Evolutionary conservation across 2,113 vertebrate genomes (phyloP).

Genomic region (Eptesicus fuscus): DNA sequence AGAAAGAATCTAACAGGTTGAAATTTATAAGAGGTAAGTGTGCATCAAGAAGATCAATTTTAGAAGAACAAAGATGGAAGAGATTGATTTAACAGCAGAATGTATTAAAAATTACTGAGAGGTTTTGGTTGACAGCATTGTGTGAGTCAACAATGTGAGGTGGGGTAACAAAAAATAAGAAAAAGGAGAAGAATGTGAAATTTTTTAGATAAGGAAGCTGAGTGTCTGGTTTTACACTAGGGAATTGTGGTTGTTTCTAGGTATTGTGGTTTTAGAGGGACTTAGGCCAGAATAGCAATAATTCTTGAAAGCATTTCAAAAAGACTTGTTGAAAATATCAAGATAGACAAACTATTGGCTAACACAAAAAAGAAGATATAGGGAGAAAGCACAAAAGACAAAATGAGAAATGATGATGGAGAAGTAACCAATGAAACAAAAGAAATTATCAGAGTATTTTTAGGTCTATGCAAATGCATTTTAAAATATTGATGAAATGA

Average conservation of each 20-base stretch:
- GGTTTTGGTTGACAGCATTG: neutral
- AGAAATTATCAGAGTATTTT: neutral
- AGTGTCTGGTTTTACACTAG: neutral
- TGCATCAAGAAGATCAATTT: neutral
- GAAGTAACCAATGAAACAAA: neutral
- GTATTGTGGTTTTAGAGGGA: neutral
- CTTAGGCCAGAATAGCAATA: neutral
- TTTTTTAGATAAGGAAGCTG: neutral
- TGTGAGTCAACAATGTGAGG: neutral
- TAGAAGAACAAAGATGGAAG: neutral
- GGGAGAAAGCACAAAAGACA: neutral
- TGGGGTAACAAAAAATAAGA: neutral
- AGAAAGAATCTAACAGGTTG: neutral
- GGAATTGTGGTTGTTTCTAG: neutral
- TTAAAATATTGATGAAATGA: slow-evolving; percentile 1
- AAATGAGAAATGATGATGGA: neutral
- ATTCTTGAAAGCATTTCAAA: slow-evolving; percentile 16
- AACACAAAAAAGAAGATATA: neutral
- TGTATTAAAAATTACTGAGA: neutral
- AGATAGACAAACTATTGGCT: neutral
- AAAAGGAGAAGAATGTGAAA: neutral
- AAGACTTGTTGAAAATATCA: neutral
- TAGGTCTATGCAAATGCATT: neutral
- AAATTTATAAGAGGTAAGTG: neutral
- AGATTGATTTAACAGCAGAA: neutral